Evolutionary conservation across 2,797 vertebrate species (phyloP).

Genomic region (Loris lydekkerianus): DNA sequence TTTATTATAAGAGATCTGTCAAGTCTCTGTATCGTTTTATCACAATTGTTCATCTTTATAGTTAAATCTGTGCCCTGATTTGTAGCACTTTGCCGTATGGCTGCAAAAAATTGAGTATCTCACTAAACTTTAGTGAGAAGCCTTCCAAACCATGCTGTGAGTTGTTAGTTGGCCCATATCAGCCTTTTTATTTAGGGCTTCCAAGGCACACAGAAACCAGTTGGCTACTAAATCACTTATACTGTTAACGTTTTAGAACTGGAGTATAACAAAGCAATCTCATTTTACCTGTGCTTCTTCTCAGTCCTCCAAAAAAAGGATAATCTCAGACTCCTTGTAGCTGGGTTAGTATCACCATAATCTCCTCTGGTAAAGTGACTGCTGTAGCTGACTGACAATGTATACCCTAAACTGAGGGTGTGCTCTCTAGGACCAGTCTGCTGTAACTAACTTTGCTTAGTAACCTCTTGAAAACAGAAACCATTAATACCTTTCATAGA

Average conservation of each 20-base stretch:
- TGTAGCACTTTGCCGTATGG: not conserved
- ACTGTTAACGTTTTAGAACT: not conserved
- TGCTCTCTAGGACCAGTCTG: not conserved
- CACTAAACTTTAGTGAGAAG: not conserved
- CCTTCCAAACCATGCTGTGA: accelerated
- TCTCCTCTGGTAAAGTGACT: not conserved
- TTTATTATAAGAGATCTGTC: not conserved
- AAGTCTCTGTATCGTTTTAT: not conserved
- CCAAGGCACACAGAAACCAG: not conserved
- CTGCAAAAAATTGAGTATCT: not conserved
- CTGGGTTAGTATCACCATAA: accelerated
- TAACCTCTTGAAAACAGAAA: not conserved
- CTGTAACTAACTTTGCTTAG: not conserved
- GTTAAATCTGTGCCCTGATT: constrained; percentile 28
- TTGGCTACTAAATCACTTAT: not conserved
- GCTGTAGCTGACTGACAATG: not conserved
- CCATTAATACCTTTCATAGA: not conserved
- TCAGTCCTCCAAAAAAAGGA: not conserved
- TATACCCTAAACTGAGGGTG: not conserved
- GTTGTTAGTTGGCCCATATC: not conserved
- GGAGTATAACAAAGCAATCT: not conserved
- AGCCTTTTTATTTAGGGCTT: not conserved
- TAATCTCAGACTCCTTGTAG: not conserved
- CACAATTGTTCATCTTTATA: not conserved
- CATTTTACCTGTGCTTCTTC: not conserved